Evolutionary conservation across 2,113 vertebrate genomes (phyloP).

Genomic region (Zosterops hypoxanthus): DNA sequence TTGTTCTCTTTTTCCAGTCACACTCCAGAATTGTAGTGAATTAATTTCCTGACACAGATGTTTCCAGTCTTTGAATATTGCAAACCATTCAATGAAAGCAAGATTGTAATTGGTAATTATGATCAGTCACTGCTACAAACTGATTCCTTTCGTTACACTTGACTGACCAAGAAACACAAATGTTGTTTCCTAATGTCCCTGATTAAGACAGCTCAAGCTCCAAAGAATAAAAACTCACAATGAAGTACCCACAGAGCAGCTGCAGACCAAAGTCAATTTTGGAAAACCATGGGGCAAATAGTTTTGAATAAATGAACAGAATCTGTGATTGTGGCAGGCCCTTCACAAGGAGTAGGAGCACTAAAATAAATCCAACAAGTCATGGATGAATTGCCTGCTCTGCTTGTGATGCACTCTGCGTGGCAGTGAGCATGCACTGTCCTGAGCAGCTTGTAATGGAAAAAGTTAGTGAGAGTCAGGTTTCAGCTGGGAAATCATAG

Average conservation of each 20-base stretch:
- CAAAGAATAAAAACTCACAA: not conserved
- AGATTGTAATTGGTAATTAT: not conserved
- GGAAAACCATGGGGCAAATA: not conserved
- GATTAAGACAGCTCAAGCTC: not conserved
- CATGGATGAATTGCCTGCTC: not conserved
- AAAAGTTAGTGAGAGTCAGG: not conserved
- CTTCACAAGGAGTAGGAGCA: not conserved
- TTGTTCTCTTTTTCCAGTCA: not conserved
- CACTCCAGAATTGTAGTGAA: not conserved
- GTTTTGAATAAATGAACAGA: slow-evolving; percentile 17
- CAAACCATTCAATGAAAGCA: not conserved
- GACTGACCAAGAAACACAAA: not conserved
- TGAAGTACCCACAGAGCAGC: not conserved
- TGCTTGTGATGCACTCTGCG: not conserved
- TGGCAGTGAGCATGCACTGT: not conserved
- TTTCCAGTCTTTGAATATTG: not conserved
- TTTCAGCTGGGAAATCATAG: not conserved
- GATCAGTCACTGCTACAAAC: not conserved
- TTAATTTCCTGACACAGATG: not conserved
- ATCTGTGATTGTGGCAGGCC: not conserved
- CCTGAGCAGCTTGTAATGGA: not conserved
- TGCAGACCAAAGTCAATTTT: not conserved
- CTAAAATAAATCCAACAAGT: not conserved
- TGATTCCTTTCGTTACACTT: not conserved
- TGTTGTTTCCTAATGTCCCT: not conserved